These are phyloP conservation scores for Ips nitidus DNA, from an alignment of 1,140 invertebrate species.

Conservation along the genomic window DNA sequence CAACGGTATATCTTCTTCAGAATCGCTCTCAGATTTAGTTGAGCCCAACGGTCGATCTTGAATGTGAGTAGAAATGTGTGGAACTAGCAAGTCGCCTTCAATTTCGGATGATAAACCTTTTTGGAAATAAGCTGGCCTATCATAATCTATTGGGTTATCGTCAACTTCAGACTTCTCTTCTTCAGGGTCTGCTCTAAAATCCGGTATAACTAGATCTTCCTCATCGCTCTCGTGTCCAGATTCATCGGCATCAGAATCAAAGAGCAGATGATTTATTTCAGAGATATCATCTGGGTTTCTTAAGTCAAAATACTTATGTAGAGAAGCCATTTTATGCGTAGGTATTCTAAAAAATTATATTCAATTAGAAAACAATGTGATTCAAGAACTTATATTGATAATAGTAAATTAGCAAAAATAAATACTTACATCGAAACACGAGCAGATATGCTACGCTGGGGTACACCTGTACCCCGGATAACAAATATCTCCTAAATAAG, in stretches of 20 bases:
- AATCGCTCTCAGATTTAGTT: slow-evolving; percentile 4
- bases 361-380: no score
- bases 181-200: slow-evolving; percentile 5
- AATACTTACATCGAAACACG: no score
- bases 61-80: background rate
- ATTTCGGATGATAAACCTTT: slow-evolving; percentile 5
- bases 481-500: no score
- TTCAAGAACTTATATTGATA: no score
- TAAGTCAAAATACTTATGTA: no score
- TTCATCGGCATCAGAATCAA: background rate
- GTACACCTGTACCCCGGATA: no score
- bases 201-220: slow-evolving; percentile 4
- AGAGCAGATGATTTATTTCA: slow-evolving; percentile 1
- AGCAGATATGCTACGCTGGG: no score
- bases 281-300: slow-evolving; percentile 1
- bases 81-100: background rate
- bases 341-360: no score
- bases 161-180: slow-evolving; percentile 6
- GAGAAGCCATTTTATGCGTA: no score
- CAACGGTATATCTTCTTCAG: background rate
- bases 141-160: background rate
- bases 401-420: no score
- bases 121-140: slow-evolving; percentile 1
- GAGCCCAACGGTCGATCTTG: background rate
- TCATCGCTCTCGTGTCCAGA: background rate